These are phyloP conservation scores for Heliothis peltigera DNA, from an alignment of 2,888 invertebrate species.

Conservation along the genomic window DNA sequence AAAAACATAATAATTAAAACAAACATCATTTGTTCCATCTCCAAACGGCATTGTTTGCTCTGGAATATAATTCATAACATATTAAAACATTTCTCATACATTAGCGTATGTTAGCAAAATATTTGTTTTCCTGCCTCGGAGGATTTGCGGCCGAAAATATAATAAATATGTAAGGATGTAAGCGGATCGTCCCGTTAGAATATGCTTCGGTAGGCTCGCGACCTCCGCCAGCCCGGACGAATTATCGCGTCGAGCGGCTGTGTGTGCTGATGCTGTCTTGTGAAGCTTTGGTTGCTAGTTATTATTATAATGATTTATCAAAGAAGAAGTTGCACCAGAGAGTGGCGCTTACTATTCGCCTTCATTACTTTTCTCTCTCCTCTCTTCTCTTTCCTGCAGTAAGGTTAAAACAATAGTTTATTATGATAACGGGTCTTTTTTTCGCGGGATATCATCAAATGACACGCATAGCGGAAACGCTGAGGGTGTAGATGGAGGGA, in stretches of 20 bases:
- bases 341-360: too few species aligned
- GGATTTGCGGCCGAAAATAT: conserved; percentile 55
- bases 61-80: conserved; percentile 34
- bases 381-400: too few species aligned
- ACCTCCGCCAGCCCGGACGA: conserved; percentile 31
- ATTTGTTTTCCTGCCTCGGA: conserved; percentile 41
- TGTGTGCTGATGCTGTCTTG: background rate
- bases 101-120: conserved; percentile 36
- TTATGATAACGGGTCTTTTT: too few species aligned
- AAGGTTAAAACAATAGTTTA: too few species aligned
- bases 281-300: background rate
- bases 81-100: conserved; percentile 40
- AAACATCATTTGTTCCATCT: background rate
- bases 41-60: conserved; percentile 1
- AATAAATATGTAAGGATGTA: conserved; percentile 50
- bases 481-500: too few species aligned
- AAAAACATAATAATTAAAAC: background rate
- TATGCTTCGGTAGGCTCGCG: conserved; percentile 45
- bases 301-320: too few species aligned
- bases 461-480: too few species aligned
- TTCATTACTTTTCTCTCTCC: too few species aligned
- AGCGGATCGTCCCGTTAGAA: conserved; percentile 55
- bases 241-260: conserved; percentile 26
- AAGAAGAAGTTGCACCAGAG: too few species aligned
- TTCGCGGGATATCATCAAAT: too few species aligned